These are phyloP conservation scores for Auanema freiburgensis DNA, from an alignment of 2,888 invertebrate genomes.

Conservation along the genomic window DNA sequence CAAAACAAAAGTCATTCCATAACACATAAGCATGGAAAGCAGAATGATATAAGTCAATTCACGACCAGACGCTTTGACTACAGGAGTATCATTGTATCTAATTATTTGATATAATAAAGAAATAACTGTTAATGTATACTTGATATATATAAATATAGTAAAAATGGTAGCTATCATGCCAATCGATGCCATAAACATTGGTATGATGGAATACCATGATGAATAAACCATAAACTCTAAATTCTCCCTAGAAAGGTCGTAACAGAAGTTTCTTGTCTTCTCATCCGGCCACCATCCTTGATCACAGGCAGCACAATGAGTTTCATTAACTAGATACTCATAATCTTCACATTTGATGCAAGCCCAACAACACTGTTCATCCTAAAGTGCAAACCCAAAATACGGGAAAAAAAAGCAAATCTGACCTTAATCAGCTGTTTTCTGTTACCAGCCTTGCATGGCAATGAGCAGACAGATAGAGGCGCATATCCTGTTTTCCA, in stretches of 20 bases:
- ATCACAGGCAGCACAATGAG: conserved; percentile 59
- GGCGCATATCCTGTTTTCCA: conserved; percentile 57
- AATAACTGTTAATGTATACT: background rate
- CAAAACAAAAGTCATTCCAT: conserved; percentile 75
- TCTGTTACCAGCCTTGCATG: conserved; percentile 66
- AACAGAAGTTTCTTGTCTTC: background rate
- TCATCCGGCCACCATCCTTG: conserved; percentile 53
- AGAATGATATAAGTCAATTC: conserved; percentile 76
- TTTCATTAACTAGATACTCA: conserved; percentile 59
- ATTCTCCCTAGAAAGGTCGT: background rate
- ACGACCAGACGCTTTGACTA: conserved; percentile 77
- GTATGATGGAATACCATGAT: conserved; percentile 72
- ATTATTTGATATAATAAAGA: no score
- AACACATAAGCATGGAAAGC: conserved; percentile 75
- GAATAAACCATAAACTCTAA: no score
- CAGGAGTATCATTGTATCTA: conserved; percentile 72
- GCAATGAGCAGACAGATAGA: conserved; percentile 66
- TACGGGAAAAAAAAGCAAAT: background rate
- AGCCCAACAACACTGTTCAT: conserved; percentile 68
- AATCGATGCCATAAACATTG: conserved; percentile 71
- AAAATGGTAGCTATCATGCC: conserved; percentile 71
- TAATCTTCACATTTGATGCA: conserved; percentile 61
- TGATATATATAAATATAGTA: conserved; percentile 18
- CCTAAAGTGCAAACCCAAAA: conserved; percentile 45
- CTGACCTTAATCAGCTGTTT: conserved; percentile 65